Conservation (phyloP, 2,113 vertebrate species). For the Daboia siamensis region DNA sequence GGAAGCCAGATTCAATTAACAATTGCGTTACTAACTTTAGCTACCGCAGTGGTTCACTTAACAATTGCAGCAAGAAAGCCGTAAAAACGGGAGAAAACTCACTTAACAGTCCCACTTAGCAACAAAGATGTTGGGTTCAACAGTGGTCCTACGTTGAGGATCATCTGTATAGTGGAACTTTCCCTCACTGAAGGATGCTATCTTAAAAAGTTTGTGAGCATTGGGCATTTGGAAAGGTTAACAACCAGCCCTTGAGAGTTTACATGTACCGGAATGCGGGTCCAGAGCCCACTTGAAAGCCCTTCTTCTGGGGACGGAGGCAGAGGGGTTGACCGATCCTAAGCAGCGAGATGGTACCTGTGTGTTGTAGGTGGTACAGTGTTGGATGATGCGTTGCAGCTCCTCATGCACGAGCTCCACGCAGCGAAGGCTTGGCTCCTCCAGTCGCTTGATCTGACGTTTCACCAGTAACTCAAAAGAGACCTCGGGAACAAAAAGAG, state of each 20-base stretch:
- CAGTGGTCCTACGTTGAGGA: neutral
- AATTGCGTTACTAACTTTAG: neutral
- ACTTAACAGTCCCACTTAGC: no score
- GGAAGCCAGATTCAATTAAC: neutral
- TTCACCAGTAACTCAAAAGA: conserved; percentile 81
- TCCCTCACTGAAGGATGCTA: neutral
- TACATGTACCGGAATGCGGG: no score
- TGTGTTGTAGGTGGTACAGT: conserved; percentile 77
- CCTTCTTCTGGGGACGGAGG: no score
- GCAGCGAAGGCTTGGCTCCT: conserved; percentile 78
- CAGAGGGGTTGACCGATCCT: neutral
- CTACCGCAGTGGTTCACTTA: neutral
- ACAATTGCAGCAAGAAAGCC: neutral
- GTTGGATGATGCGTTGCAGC: conserved; percentile 80
- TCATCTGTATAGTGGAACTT: neutral
- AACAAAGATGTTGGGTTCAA: neutral
- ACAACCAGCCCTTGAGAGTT: neutral
- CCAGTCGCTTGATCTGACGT: conserved; percentile 79
- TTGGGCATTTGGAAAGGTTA: neutral
- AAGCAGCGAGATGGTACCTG: conserved; percentile 59
- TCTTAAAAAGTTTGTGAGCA: neutral
- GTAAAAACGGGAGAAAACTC: neutral
- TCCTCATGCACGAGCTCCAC: conserved; percentile 82
- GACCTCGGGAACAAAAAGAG: conserved; percentile 78
- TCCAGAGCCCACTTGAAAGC: neutral